Evolutionary conservation across 2,113 vertebrate genomes (phyloP).

Genomic region (Paraplagusia blochii): DNA sequence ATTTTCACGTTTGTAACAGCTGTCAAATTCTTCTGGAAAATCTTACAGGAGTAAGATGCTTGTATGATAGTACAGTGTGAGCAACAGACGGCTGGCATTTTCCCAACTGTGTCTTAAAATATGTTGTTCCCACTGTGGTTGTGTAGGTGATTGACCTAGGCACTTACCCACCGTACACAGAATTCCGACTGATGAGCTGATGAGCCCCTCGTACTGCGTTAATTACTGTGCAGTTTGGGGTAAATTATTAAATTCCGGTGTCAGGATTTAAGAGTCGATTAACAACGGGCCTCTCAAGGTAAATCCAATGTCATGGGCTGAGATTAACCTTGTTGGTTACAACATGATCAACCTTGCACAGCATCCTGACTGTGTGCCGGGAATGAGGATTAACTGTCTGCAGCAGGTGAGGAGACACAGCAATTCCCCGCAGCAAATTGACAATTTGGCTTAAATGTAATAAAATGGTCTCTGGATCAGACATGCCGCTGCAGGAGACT

Average conservation of each 20-base stretch:
- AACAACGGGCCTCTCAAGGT: constrained; percentile 23
- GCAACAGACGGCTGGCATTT: no score
- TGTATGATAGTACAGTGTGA: no score
- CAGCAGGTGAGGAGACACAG: constrained; percentile 26
- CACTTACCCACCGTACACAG: no score
- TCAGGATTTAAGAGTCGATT: constrained; percentile 12
- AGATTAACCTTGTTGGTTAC: constrained; percentile 24
- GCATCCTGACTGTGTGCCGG: constrained; percentile 50
- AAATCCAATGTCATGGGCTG: neutral
- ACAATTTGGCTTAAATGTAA: constrained; percentile 45
- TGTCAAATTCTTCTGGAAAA: no score
- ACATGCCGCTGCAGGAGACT: constrained; percentile 10
- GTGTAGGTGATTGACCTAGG: no score
- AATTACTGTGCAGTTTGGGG: constrained; percentile 14
- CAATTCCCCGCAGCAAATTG: constrained; percentile 36
- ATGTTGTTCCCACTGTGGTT: no score
- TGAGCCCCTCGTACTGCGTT: no score
- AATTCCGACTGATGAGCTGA: no score
- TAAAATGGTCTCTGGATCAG: constrained; percentile 25
- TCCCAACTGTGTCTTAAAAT: no score
- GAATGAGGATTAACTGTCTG: constrained; percentile 59
- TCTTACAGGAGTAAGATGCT: no score
- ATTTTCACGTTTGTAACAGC: no score
- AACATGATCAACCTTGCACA: constrained; percentile 33
- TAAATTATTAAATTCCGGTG: neutral